Conservation (phyloP, 2,797 vertebrate genomes). For the Poeciliopsis presidionis region DNA sequence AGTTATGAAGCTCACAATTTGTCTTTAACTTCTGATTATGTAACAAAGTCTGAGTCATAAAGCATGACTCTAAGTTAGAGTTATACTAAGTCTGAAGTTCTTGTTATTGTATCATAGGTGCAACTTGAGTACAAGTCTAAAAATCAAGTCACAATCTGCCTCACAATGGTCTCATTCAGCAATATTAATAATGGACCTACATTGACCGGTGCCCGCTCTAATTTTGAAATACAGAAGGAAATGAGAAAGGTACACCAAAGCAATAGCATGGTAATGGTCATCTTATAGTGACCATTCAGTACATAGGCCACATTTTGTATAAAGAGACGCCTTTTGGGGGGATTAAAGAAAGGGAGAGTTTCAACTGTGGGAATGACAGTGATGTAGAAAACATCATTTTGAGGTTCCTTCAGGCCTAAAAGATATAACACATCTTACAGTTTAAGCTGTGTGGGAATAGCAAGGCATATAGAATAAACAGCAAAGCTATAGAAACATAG, state of each 20-base stretch:
- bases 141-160: background rate
- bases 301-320: too few species aligned
- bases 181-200: slow-evolving; percentile 42
- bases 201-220: slow-evolving; percentile 70
- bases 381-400: too few species aligned
- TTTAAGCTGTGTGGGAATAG: too few species aligned
- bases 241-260: slow-evolving; percentile 44
- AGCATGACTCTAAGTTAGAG: background rate
- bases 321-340: too few species aligned
- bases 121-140: background rate
- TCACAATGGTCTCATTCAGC: slow-evolving; percentile 39
- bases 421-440: too few species aligned
- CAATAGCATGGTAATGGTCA: slow-evolving; percentile 17
- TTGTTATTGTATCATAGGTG: background rate
- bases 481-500: too few species aligned
- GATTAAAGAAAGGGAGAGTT: too few species aligned
- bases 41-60: background rate
- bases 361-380: too few species aligned
- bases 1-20: background rate
- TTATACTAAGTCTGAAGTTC: background rate
- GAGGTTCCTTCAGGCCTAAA: too few species aligned
- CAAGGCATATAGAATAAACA: too few species aligned
- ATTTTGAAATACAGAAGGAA: slow-evolving; percentile 70
- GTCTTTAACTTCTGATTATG: background rate
- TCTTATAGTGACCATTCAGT: too few species aligned